phyloP scores from a whole-genome alignment of 2,797 vertebrate genomes.

The Sylvia borin region DNA sequence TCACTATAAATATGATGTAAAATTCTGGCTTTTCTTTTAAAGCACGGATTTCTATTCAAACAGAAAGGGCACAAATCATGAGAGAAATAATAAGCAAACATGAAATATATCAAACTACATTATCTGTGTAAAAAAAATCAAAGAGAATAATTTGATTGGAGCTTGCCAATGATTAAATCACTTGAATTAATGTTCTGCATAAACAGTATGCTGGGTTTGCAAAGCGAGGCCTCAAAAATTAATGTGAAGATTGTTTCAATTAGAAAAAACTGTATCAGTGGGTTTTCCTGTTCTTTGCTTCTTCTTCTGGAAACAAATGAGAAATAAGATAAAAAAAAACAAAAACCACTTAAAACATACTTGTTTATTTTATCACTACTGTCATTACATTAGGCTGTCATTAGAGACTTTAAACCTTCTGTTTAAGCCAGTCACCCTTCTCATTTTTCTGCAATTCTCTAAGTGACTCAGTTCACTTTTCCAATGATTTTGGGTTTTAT shows the following conservation, averaged over 20 bases:
- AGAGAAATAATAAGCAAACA: neutral
- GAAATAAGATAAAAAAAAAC: neutral
- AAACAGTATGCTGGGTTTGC: neutral
- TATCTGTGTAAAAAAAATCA: conserved; percentile 23
- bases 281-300: neutral
- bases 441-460: neutral
- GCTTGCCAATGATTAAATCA: neutral
- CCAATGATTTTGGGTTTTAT: neutral
- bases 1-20: neutral
- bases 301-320: neutral
- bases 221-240: neutral
- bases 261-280: neutral
- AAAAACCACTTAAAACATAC: neutral
- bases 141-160: neutral
- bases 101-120: neutral
- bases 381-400: neutral
- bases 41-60: neutral
- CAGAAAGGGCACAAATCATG: neutral
- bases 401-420: neutral
- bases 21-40: neutral
- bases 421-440: neutral
- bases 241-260: neutral
- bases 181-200: conserved; percentile 13
- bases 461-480: neutral
- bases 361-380: neutral